phyloP scores from a whole-genome alignment of 2,113 vertebrate species.

The Lates calcarifer region DNA sequence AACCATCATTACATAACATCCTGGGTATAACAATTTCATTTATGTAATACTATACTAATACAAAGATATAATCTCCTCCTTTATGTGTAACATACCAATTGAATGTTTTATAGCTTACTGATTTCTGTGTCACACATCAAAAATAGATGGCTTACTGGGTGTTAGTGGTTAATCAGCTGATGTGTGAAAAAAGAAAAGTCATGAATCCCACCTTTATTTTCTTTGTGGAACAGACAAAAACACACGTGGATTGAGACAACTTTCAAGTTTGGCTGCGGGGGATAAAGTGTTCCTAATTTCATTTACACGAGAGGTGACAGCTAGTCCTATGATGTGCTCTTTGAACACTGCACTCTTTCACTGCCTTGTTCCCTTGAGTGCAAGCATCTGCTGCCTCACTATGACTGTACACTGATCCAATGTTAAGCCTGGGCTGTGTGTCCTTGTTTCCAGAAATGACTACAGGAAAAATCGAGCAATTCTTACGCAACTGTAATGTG shows the following conservation, averaged over 20 bases:
- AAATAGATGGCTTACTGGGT: neutral
- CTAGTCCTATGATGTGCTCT: slow-evolving; percentile 49
- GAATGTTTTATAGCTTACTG: too few species aligned
- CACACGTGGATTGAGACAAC: neutral
- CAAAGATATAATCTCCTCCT: too few species aligned
- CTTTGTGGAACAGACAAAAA: neutral
- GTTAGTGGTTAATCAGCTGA: slow-evolving; percentile 35
- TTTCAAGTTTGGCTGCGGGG: neutral
- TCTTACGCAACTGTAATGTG: neutral
- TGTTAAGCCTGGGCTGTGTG: neutral
- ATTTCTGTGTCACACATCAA: neutral
- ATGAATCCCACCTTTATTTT: neutral
- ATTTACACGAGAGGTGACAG: slow-evolving; percentile 14
- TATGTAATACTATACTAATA: too few species aligned
- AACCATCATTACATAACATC: neutral
- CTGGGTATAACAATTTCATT: neutral
- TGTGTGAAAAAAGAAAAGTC: neutral
- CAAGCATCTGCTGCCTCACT: neutral
- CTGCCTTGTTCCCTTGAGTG: neutral
- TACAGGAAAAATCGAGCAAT: neutral
- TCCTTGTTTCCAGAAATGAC: neutral
- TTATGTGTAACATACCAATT: neutral
- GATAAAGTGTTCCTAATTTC: slow-evolving; percentile 28
- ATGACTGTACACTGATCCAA: neutral
- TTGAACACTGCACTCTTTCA: slow-evolving; percentile 42